These are phyloP conservation scores for Megalops atlanticus DNA, from an alignment of 2,113 vertebrate genomes.

Conservation along the genomic window DNA sequence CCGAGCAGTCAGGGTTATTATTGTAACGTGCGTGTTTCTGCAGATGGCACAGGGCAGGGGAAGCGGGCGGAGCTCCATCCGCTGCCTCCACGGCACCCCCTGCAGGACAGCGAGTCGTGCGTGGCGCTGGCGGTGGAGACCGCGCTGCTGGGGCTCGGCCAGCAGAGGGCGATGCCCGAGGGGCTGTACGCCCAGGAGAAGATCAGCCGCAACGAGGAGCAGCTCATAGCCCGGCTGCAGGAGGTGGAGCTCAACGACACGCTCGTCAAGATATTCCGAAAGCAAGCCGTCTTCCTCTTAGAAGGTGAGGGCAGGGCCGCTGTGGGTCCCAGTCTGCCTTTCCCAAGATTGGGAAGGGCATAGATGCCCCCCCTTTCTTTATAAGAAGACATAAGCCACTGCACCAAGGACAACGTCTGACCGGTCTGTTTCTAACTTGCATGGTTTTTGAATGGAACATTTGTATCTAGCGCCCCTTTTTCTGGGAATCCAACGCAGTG, in stretches of 20 bases:
- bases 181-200: slow-evolving; percentile 97
- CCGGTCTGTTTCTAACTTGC: no score
- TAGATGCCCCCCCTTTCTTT: not conserved
- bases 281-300: slow-evolving; percentile 89
- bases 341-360: no score
- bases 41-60: slow-evolving; percentile 75
- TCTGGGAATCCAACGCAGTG: not conserved
- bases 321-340: no score
- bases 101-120: slow-evolving; percentile 89
- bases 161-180: slow-evolving; percentile 93
- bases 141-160: slow-evolving; percentile 86
- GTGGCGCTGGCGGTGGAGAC: slow-evolving; percentile 86
- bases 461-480: no score
- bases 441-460: no score
- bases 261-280: slow-evolving; percentile 90
- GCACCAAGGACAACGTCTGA: not conserved
- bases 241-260: slow-evolving; percentile 85
- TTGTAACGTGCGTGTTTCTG: not conserved
- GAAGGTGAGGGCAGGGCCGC: slow-evolving; percentile 75
- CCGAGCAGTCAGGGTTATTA: no score
- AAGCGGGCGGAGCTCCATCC: slow-evolving; percentile 86
- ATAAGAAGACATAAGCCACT: not conserved
- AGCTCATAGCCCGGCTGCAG: slow-evolving; percentile 88
- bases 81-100: slow-evolving; percentile 79
- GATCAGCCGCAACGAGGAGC: slow-evolving; percentile 90